Base-by-base conservation (phyloP, 2,797 vertebrate genomes). In the Pelodytes ibericus region DNA sequence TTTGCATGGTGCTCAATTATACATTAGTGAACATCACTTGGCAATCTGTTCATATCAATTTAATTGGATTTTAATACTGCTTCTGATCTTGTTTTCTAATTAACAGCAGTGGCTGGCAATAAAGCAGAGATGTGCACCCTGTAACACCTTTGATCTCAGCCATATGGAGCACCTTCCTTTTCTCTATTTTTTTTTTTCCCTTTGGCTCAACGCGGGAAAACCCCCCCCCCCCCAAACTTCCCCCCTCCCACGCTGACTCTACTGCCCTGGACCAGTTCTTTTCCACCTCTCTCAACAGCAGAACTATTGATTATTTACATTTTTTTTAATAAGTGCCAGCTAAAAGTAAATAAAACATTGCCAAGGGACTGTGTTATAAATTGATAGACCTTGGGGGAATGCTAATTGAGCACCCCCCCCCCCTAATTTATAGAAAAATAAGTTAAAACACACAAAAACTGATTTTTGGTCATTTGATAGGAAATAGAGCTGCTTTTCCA, bases 61-160 rank as follows among this genome's bases (percentile, higher is more conserved):
- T 98, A 98, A 98, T 98, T 98, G 96, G 96, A 97, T 98, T 98
- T 98, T 98, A 98, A 98, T 98, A 96, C 94, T 98, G 96, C 96
- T 95, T 98, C 94, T 98, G 96, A 98, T 98, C 96, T 96, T 98
- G 96, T 98, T 98, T 96, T 95, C 96, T 97, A 98, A 98, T 98
- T 98, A 98, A 98, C 96, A 98, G 96, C 95, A 95, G 95, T 94
- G 96, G 94, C 96, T 97, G 96, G 96, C 96, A 96, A 96, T 98
- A 97, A 97, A 97, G 96, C 94, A 95, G 95, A 96, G 95, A 93
- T 94, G 94, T 94, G 95, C 96, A 98, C 96, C 95, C 95, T 94
- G 95, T 94, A 95, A 96, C 96, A 98, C 96, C 96, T 98, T 97
- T 98, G 96, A 98, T 98, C 96, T 95, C 89, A 83, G 91, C 96